Conservation (phyloP, 2,888 invertebrate species). For the Eupithecia insigniata region DNA sequence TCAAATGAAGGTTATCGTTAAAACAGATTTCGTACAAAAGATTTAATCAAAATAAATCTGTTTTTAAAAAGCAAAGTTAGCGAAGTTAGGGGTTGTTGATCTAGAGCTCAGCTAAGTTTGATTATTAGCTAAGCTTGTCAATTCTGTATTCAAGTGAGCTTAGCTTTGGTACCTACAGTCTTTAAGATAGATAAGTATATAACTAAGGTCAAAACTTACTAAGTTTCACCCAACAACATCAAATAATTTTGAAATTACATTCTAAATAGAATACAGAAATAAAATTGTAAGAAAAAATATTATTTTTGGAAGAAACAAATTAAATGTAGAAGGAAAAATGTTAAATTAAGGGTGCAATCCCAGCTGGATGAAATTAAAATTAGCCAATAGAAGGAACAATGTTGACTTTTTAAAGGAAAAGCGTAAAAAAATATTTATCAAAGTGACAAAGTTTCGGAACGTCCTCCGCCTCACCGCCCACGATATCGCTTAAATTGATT, state of each 20-base stretch:
- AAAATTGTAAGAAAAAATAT: background rate
- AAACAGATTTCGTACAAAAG: background rate
- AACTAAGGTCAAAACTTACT: background rate
- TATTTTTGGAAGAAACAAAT: background rate
- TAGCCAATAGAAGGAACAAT: background rate
- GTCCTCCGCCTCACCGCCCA: conserved; percentile 37
- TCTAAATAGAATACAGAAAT: background rate
- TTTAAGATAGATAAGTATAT: background rate
- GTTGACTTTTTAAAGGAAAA: conserved; percentile 12
- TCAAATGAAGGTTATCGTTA: background rate
- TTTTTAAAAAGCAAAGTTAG: background rate
- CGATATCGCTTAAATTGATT: conserved; percentile 41
- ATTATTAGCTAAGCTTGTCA: background rate
- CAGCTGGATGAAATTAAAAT: background rate
- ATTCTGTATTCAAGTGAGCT: background rate
- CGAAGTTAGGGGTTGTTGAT: background rate
- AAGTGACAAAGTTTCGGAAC: conserved; percentile 33
- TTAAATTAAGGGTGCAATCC: background rate
- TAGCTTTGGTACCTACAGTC: background rate
- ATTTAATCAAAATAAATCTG: background rate
- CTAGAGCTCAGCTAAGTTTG: background rate
- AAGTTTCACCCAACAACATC: background rate
- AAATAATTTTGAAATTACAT: too few species aligned
- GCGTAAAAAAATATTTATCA: conserved; percentile 26
- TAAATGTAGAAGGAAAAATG: background rate